Evolutionary conservation across 2,888 invertebrate species (phyloP).

Genomic region (Eupithecia centaureata): DNA sequence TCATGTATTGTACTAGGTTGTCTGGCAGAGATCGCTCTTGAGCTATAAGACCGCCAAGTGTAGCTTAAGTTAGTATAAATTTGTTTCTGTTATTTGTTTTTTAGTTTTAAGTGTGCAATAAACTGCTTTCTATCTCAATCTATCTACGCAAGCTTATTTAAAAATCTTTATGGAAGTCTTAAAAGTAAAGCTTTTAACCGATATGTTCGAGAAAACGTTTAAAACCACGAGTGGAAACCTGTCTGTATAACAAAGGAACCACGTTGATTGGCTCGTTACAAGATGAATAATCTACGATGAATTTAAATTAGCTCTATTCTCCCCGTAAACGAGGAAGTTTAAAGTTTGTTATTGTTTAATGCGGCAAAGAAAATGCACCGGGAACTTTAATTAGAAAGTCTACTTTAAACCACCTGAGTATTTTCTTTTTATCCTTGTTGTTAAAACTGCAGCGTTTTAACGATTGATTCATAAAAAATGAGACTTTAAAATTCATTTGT

Average conservation of each 20-base stretch:
- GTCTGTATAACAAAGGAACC: slow-evolving; percentile 10
- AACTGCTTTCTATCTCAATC: too few relatives aligned
- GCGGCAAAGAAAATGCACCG: slow-evolving; percentile 41
- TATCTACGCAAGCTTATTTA: too few relatives aligned
- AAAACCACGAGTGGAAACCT: background rate
- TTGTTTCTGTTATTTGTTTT: too few relatives aligned
- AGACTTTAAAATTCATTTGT: background rate
- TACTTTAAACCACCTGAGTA: slow-evolving; percentile 32
- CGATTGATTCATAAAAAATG: background rate
- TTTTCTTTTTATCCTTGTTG: slow-evolving; percentile 25
- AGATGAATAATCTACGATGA: slow-evolving; percentile 12
- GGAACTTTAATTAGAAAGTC: slow-evolving; percentile 44
- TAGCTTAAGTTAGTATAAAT: too few relatives aligned
- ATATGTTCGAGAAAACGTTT: background rate
- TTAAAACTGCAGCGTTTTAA: background rate
- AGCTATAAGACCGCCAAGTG: too few relatives aligned
- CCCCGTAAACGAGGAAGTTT: slow-evolving; percentile 27
- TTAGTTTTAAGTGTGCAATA: too few relatives aligned
- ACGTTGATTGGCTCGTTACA: slow-evolving; percentile 9
- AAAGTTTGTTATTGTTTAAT: slow-evolving; percentile 32
- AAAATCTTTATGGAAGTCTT: too few relatives aligned
- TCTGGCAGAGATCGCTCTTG: too few relatives aligned
- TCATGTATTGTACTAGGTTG: too few relatives aligned
- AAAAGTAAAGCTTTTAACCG: too few relatives aligned
- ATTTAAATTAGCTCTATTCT: slow-evolving; percentile 21